Base-by-base conservation (phyloP, 2,888 invertebrate genomes). In the Lampropteryx suffumata region DNA sequence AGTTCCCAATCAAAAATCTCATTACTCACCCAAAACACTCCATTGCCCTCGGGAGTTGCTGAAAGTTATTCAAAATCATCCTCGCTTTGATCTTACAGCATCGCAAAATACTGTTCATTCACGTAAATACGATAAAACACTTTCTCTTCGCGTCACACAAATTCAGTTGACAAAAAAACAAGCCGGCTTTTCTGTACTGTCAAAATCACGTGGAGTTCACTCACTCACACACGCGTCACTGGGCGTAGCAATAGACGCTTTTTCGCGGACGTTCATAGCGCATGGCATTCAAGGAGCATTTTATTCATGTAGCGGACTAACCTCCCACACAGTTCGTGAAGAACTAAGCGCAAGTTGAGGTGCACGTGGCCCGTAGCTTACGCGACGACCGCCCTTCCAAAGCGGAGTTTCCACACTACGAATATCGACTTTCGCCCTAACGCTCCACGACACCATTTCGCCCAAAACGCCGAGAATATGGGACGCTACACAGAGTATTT, bases 281-380 rank as follows among this genome's bases (percentile, higher is more conserved):
- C 85, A 84, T 84, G 86, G 77, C 87, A 80, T 82, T 78, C 73
- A 75, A 73, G 71, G 65, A 78, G 76, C 79, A 82, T 84, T 76
- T 79, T 79, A 82, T 73, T 82, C 85, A 84, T 83, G 83, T 84
- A 86, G 81, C 84, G 80, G 84, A 87, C 88, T 87, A 85, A 79
- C 88, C 89, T 87, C 88, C 85, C 82, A 89, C 88, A 88, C 85
- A 81, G 88, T 86, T 88, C 81, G 87, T 82, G 87, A 88, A 88
- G 88, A 90, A 90, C 89, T 81, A 81, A 81, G 79, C 88, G 88
- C 86, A 87, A 89, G 84, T 87, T 78, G 84, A 79, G 76, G 77
- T 81, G 87, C 89, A 90, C 89, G 89, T 90, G 89, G 88, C 77
- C 68, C 75, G 79, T 79, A 84, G 86, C 88, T 85, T 87, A 87